A percentile compares a stretch with the other conserved stretches of the same genome.
These are phyloP conservation scores for Melinaea marsaeus DNA, from an alignment of 2,888 invertebrate genomes.

Conservation along the genomic window DNA sequence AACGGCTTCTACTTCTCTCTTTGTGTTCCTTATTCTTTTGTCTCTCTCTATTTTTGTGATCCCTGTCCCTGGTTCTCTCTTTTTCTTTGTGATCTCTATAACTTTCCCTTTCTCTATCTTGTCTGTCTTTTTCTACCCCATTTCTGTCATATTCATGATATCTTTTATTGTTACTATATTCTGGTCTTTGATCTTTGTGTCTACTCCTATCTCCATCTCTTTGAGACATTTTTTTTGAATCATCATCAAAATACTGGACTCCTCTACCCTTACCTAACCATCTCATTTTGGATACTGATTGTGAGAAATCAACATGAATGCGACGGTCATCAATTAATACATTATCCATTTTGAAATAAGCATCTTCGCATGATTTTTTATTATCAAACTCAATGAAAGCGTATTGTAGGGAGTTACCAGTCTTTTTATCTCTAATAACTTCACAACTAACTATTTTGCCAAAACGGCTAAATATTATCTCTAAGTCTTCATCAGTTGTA, in stretches of 20 bases:
- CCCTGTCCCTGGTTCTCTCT: constrained; percentile 23
- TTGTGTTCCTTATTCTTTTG: constrained; percentile 19
- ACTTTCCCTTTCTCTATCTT: constrained; percentile 48
- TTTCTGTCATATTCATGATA: constrained; percentile 39
- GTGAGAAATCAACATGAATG: constrained; percentile 99
- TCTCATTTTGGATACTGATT: constrained; percentile 96
- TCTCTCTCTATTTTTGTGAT: constrained; percentile 26
- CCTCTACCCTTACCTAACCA: constrained; percentile 94
- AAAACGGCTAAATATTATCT: constrained; percentile 98
- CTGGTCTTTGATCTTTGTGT: constrained; percentile 30
- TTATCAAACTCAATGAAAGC: constrained; percentile 99
- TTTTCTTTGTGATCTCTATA: constrained; percentile 20
- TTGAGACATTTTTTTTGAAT: constrained; percentile 39
- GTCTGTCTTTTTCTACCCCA: constrained; percentile 36
- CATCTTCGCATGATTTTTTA: constrained; percentile 95
- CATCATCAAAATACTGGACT: constrained; percentile 77
- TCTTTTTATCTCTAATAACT: constrained; percentile 95
- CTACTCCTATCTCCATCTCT: constrained; percentile 35
- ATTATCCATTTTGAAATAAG: constrained; percentile 99
- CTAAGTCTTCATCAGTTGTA: constrained; percentile 97
- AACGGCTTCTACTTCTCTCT: constrained; percentile 28
- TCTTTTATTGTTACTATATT: constrained; percentile 43
- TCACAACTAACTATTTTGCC: constrained; percentile 96
- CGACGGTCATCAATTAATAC: constrained; percentile 98
- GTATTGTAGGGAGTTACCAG: constrained; percentile 97